Conservation (phyloP, 2,797 vertebrate species). For the Kryptopterus vitreolus region DNA sequence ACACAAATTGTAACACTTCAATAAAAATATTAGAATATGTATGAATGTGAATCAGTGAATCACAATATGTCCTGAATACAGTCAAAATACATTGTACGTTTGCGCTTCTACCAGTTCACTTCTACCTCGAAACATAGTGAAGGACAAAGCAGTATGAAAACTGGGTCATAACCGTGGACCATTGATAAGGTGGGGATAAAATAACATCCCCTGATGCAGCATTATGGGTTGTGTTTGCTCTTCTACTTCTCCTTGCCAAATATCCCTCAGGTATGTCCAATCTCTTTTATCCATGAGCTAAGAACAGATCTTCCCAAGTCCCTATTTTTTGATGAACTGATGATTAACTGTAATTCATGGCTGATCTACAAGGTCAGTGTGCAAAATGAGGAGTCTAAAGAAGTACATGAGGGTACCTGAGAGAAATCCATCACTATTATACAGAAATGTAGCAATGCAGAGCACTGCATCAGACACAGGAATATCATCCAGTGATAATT, state of each 20-base stretch:
- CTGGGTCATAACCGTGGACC: conserved; percentile 19
- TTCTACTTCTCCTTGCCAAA: conserved; percentile 20
- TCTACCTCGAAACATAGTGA: background rate
- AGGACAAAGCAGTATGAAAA: conserved; percentile 18
- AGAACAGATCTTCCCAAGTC: background rate
- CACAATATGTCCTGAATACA: background rate
- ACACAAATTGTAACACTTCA: no score
- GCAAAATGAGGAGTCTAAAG: conserved; percentile 1
- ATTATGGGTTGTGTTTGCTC: conserved; percentile 34
- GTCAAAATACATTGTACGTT: background rate
- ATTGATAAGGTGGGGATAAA: conserved; percentile 18
- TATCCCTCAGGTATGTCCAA: conserved; percentile 32
- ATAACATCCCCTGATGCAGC: conserved; percentile 6
- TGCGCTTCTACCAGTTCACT: background rate
- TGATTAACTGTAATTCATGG: conserved; percentile 40
- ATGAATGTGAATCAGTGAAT: no score
- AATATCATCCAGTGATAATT: no score
- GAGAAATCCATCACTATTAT: no score
- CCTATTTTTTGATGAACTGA: conserved; percentile 11
- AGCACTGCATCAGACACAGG: no score
- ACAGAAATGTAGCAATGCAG: no score
- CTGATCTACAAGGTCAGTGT: conserved; percentile 29
- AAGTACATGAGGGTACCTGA: background rate
- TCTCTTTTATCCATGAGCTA: conserved; percentile 21
- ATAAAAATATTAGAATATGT: background rate